These are phyloP conservation scores for Tethya wilhelma DNA, from an alignment of 37 sponge, comb jelly and placozoan genomes.

Conservation along the genomic window DNA sequence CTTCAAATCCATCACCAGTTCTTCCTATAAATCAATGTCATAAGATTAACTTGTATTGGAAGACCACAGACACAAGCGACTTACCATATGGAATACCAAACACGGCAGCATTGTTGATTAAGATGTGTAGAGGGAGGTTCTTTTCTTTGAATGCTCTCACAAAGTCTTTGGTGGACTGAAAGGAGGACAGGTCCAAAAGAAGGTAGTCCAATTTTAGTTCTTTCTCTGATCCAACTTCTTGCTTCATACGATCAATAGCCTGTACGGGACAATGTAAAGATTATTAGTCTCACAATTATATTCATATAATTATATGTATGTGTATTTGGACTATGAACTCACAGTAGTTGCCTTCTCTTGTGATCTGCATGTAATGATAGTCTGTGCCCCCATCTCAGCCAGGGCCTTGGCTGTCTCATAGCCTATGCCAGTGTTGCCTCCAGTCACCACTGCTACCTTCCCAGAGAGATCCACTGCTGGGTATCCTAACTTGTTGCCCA, in stretches of 20 bases:
- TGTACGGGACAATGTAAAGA: too few species aligned
- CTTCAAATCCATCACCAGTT: slow-evolving; percentile 21
- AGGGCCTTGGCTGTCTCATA: slow-evolving; percentile 81
- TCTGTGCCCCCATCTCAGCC: slow-evolving; percentile 79
- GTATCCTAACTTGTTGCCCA: slow-evolving; percentile 57
- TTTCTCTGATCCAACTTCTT: slow-evolving; percentile 26
- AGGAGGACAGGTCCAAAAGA: slow-evolving; percentile 72
- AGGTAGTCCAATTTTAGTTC: slow-evolving; percentile 74
- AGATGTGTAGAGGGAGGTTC: slow-evolving; percentile 74
- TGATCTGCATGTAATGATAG: slow-evolving; percentile 78
- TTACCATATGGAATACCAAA: slow-evolving; percentile 37
- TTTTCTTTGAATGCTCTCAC: slow-evolving; percentile 64
- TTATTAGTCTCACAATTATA: too few species aligned
- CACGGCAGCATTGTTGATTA: slow-evolving; percentile 87
- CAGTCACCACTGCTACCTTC: slow-evolving; percentile 79
- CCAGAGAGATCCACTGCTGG: slow-evolving; percentile 68
- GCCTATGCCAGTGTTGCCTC: slow-evolving; percentile 85
- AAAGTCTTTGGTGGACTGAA: slow-evolving; percentile 68
- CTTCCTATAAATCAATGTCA: background rate
- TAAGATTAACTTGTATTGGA: background rate
- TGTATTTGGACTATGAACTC: background rate
- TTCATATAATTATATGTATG: too few species aligned
- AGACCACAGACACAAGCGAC: background rate
- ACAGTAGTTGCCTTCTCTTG: slow-evolving; percentile 66
- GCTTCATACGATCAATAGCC: slow-evolving; percentile 54